Evolutionary conservation across 2,888 invertebrate species (phyloP), one percentile per base, ranked within the genome.

Genomic region (Dolomedes plantarius): DNA sequence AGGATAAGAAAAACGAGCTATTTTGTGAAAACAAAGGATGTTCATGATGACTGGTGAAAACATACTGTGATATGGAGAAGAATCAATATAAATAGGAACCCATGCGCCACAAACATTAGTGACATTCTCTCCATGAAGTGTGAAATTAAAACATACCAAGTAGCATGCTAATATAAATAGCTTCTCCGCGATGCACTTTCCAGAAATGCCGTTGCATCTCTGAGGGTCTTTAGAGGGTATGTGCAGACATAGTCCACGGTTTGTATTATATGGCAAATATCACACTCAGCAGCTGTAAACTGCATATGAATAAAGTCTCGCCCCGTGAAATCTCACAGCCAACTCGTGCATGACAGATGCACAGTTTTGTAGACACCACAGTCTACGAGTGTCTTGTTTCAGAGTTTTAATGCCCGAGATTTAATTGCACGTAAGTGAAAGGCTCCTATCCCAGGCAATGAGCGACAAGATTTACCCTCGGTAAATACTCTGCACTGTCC

Each of bases 71-170:
- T n/a, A n/a, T n/a, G 5, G 19, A 16, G 19, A 5, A 56, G 23
- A 56, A 56, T 56, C 16, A 23, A 56, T 56, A 56, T 56, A 73
- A 56, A 77, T 77, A 77, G 77, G 77, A 77, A 77, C 77, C 50
- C 31, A 31, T 68, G 23, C 56, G n/a, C 56, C 72, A 72, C 7
- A 28, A 27, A 16, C 23, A 19, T 0, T 19, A n/a, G 46, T 29
- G 72, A 27, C 41, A 27, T 28, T 41, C 56, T 56, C 56, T 56
- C 56, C 56, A 23, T 23, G 11, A 46, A 46, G 16, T n/a, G 9
- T 36, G 36, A 9, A 19, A 23, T 23, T 23, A 23, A 56, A 23
- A 46, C 46, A 46, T 16, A 56, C 3, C 19, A 56, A 56, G 16
- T 11, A n/a, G n/a, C n/a, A n/a, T n/a, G n/a, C n/a, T n/a, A n/a